Evolutionary conservation across 1,140 invertebrate species (phyloP).

Genomic region (Lanistes nyassanus): DNA sequence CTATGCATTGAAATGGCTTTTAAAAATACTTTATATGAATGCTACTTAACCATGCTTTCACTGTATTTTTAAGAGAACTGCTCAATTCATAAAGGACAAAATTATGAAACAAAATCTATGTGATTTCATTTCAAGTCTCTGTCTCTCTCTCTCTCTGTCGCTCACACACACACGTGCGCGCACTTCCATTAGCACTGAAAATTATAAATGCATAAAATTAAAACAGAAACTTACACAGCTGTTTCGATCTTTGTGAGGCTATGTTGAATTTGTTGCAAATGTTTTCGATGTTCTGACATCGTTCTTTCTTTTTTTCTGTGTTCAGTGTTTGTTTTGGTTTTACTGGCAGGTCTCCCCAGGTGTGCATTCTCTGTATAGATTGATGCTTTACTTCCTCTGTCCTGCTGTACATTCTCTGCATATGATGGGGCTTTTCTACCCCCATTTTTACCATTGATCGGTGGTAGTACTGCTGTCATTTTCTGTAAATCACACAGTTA

Average conservation of each 20-base stretch:
- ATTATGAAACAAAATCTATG: too few relatives aligned
- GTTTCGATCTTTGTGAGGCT: constrained; percentile 28
- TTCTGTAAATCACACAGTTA: constrained; percentile 19
- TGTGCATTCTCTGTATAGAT: constrained; percentile 18
- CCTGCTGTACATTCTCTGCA: constrained; percentile 15
- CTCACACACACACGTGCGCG: too few relatives aligned
- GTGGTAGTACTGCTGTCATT: constrained; percentile 59
- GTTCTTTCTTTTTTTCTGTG: constrained; percentile 47
- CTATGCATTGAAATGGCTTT: too few relatives aligned
- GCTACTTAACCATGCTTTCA: too few relatives aligned
- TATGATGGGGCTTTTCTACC: constrained; percentile 9
- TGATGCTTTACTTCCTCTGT: constrained; percentile 29
- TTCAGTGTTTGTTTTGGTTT: constrained; percentile 42
- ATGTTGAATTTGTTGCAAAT: constrained; percentile 19
- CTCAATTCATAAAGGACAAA: too few relatives aligned
- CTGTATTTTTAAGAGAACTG: too few relatives aligned
- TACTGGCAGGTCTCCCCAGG: constrained; percentile 15
- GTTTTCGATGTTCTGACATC: constrained; percentile 32
- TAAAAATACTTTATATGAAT: too few relatives aligned
- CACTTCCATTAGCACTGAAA: not conserved
- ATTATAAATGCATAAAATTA: not conserved
- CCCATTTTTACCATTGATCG: constrained; percentile 33
- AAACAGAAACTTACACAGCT: constrained; percentile 25
- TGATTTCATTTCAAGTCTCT: too few relatives aligned
- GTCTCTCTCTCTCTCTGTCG: too few relatives aligned